Evolutionary conservation across 2,113 vertebrate genomes (phyloP).

Genomic region (Eira barbara): DNA sequence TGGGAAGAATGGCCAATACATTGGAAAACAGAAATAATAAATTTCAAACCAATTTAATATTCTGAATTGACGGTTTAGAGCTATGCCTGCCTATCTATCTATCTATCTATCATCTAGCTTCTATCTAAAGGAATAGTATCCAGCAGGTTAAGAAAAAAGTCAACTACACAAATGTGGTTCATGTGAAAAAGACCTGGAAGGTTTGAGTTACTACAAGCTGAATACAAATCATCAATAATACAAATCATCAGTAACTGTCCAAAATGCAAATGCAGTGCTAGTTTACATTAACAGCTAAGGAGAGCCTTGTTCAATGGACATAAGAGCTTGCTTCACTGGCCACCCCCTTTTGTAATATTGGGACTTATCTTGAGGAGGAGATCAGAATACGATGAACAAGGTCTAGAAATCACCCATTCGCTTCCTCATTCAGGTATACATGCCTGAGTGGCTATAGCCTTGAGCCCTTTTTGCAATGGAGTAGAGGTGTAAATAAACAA

Average conservation of each 20-base stretch:
- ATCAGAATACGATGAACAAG: background rate
- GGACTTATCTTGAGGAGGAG: background rate
- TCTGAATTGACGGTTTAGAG: background rate
- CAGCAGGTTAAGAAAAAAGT: background rate
- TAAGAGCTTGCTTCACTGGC: background rate
- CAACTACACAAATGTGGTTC: background rate
- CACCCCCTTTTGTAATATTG: background rate
- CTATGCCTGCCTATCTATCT: background rate
- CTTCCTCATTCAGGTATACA: background rate
- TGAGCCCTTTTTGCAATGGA: background rate
- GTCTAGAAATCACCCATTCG: background rate
- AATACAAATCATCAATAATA: background rate
- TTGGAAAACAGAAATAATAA: background rate
- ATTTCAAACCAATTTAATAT: background rate
- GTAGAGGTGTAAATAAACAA: background rate
- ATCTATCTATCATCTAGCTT: background rate
- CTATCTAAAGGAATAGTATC: background rate
- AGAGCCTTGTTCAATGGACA: background rate
- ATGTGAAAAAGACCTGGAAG: background rate
- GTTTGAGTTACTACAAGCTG: background rate
- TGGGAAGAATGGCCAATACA: background rate
- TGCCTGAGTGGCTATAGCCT: background rate
- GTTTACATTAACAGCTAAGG: background rate
- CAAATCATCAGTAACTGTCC: background rate
- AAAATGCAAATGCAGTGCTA: background rate